Percentiles rank a stretch among this genome's conserved stretches.
Evolutionary conservation across 2,888 invertebrate genomes (phyloP).

Genomic region (Branchellion lobata): DNA sequence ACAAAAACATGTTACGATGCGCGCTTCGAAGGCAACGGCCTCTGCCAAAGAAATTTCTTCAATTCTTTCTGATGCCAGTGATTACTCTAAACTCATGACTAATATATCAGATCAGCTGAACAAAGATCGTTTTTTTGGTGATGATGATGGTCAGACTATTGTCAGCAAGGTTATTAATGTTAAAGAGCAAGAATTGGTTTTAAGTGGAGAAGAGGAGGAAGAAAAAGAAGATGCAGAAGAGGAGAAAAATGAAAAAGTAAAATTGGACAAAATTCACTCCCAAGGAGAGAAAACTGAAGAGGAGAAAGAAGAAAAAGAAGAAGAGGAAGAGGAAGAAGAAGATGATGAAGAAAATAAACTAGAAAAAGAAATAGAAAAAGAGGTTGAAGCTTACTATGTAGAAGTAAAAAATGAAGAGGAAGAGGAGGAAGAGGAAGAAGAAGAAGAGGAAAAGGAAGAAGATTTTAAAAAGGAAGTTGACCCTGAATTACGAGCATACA

Average conservation of each 20-base stretch:
- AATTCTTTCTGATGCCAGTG: too few species aligned
- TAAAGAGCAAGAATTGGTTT: too few species aligned
- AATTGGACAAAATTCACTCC: not conserved
- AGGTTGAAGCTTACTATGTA: not conserved
- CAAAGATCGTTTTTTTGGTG: too few species aligned
- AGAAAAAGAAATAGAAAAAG: constrained; percentile 2
- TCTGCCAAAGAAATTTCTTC: too few species aligned
- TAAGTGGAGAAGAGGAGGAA: too few species aligned
- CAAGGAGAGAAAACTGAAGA: not conserved
- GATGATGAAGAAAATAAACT: not conserved
- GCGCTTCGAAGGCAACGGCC: too few species aligned
- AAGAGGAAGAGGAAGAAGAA: constrained; percentile 2
- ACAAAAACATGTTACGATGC: too few species aligned
- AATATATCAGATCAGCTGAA: too few species aligned
- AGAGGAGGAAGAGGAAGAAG: not conserved
- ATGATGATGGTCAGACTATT: too few species aligned
- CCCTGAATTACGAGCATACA: not conserved
- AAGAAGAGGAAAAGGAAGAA: constrained; percentile 4
- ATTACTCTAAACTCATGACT: too few species aligned
- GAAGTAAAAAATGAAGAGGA: not conserved
- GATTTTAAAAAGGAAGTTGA: not conserved
- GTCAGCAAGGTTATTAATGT: too few species aligned
- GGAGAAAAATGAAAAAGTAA: not conserved
- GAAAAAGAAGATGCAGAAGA: not conserved
- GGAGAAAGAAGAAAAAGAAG: not conserved